Conservation (phyloP, 2,888 invertebrate species). For the Trichopria drosophilae region DNA sequence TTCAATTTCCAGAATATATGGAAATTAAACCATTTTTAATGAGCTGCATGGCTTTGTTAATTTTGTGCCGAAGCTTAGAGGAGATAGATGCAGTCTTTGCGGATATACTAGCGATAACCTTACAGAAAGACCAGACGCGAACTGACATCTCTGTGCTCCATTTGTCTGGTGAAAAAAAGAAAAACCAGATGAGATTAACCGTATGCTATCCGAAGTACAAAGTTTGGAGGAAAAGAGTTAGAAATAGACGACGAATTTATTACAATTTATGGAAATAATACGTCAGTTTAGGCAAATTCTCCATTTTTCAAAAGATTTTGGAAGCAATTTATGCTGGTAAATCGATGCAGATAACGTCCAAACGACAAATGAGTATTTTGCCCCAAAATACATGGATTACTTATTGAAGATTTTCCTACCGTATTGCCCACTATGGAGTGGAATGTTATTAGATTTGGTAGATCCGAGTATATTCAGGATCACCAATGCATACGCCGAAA, state of each 20-base stretch:
- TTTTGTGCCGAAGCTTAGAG: conserved; percentile 14
- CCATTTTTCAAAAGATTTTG: conserved; percentile 17
- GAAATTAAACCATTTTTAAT: conserved; percentile 18
- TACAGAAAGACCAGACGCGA: conserved; percentile 2
- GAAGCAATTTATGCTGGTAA: not conserved
- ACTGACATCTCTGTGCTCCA: too few relatives aligned
- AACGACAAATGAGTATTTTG: conserved; percentile 17
- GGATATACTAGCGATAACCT: conserved; percentile 10
- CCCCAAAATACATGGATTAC: conserved; percentile 31
- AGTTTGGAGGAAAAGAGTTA: too few relatives aligned
- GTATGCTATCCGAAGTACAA: too few relatives aligned
- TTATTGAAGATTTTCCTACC: conserved; percentile 30
- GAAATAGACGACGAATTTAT: conserved; percentile 4
- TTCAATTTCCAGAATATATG: conserved; percentile 9
- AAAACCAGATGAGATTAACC: too few relatives aligned
- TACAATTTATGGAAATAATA: not conserved
- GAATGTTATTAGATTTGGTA: conserved; percentile 26
- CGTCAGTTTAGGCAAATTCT: conserved; percentile 12
- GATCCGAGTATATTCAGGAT: conserved; percentile 26
- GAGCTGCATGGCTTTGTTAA: conserved; percentile 25
- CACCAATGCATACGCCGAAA: conserved; percentile 33
- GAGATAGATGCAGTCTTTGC: conserved; percentile 18
- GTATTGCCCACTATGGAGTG: conserved; percentile 28
- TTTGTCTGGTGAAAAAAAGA: too few relatives aligned
- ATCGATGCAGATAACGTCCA: not conserved